Base-by-base conservation (phyloP, 2,888 invertebrate genomes). In the Metacarcinus magister region DNA sequence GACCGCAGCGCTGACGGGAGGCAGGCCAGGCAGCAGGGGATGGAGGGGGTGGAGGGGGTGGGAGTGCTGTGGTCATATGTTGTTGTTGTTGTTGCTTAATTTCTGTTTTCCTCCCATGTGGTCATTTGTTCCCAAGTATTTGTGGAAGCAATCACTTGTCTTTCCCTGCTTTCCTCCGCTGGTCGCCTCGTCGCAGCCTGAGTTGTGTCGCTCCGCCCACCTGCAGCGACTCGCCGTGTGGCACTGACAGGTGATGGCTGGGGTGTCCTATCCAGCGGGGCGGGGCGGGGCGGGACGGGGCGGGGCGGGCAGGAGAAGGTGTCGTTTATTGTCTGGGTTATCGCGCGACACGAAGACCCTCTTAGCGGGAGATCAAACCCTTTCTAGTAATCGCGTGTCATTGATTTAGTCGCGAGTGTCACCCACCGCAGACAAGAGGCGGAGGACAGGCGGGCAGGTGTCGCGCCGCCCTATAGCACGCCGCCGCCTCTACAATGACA, bases 321-420 rank as follows among this genome's bases (percentile, higher is more conserved):
- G 32, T 43, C 23, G 46, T 87, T 94, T 94, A 94, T 48, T 54
- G 87, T 48, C 90, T 16, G n/a, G 16, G 46, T 94, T 94, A 94
- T 94, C 94, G 23, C 48, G 60, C 54, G 82, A 94, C 94, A 94
- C 39, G 54, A 89, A 32, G 48, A 94, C 90, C 32, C 94, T 90
- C 60, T 94, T 94, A 90, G 87, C 87, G 44, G 87, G 87, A 91
- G 87, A 87, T 87, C 94, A 94, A 94, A 94, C 48, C 94, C 94
- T 87, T 94, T 48, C 94, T 87, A 46, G 94, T 94, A 94, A 94
- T 94, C 87, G 87, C 87, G 44, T 94, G 94, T 94, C 87, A 94
- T 93, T 93, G 93, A 93, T 93, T 48, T 75, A 75, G 75, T 75
- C 48, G 67, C 44, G 75, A 93, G 93, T 93, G 93, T 67, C 46